Evolutionary conservation across 2,797 vertebrate species (phyloP), one percentile per base, ranked within the genome.

Genomic region (Scomberomorus guttatus): DNA sequence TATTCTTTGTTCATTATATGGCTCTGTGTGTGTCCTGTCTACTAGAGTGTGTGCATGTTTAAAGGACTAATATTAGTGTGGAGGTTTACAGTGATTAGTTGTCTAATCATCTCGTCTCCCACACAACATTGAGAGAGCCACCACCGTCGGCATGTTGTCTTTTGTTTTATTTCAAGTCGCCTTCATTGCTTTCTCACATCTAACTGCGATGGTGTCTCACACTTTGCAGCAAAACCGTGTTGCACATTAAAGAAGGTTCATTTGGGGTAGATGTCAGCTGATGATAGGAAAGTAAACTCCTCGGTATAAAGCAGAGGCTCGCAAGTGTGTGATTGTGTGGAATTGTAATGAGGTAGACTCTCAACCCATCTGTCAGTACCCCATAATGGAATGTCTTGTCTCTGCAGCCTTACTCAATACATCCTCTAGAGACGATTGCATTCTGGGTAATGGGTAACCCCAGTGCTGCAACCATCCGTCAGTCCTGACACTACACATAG

Each of bases 361-460:
- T 67, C 54, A 65, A 79, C 51, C 69, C 51, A 68, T 56, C 67
- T 70, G 73, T 72, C 70, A 42, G 64, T 57, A 34, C 72, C 58
- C 51, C 20, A 5, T 75, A 73, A 75, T 83, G 39, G 77, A 86
- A 54, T 73, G 74, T 18, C 71, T 81, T 75, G 70, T 86, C 81
- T 82, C 62, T 77, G 29, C 51, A 54, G 72, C 71, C 58, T 55
- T 60, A 15, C 25, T 39, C 74, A 65, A 57, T 85, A 71, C 42
- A 75, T 85, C 57, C 54, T 82, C 67, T 76, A 44, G 29, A 61
- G 18, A 74, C 83, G 54, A 90, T 75, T 90, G 85, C 84, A 83
- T 91, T 88, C 75, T 87, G 84, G 86, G 87, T 91, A 92, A 89
- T 89, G 63, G 77, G 86, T 87, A 82, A 79, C 44, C 69, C 87